Evolutionary conservation across 64 coral and sea anemone genomes (phyloP).

Genomic region (Platygyra sinensis): DNA sequence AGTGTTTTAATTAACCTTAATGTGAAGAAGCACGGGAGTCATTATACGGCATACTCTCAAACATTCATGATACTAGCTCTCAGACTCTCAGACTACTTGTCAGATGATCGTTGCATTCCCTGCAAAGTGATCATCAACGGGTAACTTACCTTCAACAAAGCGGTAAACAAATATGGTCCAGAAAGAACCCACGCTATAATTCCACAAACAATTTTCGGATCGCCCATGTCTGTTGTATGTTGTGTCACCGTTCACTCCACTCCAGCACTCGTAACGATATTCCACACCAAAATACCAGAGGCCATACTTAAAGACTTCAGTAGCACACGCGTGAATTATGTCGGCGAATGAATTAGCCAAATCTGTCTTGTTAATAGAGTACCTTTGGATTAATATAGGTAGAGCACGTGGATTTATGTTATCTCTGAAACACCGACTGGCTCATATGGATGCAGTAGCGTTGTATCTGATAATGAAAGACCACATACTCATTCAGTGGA

Average conservation of each 20-base stretch:
- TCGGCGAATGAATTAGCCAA: not conserved
- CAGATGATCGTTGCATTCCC: too few species aligned
- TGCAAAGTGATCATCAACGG: not conserved
- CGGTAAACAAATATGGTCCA: slow-evolving; percentile 5
- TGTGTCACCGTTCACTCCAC: not conserved
- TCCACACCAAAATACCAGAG: slow-evolving; percentile 1
- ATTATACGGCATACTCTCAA: too few species aligned
- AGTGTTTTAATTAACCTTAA: too few species aligned
- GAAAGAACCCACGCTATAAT: not conserved
- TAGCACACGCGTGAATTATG: not conserved
- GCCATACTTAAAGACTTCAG: not conserved
- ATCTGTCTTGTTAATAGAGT: not conserved
- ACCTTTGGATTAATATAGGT: not conserved
- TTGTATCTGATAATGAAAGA: not conserved
- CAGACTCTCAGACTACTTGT: not conserved
- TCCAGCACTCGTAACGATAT: not conserved
- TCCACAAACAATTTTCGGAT: not conserved
- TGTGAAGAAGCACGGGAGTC: too few species aligned
- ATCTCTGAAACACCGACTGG: not conserved
- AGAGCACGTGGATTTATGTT: not conserved
- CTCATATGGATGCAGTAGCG: not conserved
- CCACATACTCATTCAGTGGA: not conserved
- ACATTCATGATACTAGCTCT: too few species aligned
- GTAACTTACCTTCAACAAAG: slow-evolving; percentile 3
- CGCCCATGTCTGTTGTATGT: not conserved